Evolutionary conservation across 2,113 vertebrate genomes (phyloP).

Genomic region (Accipiter cooperii): DNA sequence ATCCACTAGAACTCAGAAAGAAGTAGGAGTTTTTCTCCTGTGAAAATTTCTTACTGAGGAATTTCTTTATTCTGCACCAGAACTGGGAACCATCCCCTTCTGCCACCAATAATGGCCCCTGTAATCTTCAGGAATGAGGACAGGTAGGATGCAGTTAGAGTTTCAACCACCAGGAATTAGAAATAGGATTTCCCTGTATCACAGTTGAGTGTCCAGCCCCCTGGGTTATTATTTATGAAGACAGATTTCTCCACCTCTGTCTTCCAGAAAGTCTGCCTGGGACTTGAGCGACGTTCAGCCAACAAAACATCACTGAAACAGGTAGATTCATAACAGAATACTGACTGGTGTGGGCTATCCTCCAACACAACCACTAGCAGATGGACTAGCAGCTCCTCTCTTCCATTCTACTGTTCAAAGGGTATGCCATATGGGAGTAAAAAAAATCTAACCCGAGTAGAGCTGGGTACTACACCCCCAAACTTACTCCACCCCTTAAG

Average conservation of each 20-base stretch:
- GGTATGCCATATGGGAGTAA: background rate
- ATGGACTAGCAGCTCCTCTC: background rate
- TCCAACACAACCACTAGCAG: background rate
- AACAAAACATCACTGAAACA: background rate
- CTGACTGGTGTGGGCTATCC: background rate
- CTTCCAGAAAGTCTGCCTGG: background rate
- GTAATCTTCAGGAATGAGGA: background rate
- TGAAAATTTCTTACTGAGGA: background rate
- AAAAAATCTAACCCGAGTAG: background rate
- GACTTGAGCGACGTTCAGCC: background rate
- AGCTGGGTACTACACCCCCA: background rate
- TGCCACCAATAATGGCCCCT: background rate
- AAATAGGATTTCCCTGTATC: background rate
- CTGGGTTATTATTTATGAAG: background rate
- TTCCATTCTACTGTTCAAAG: background rate
- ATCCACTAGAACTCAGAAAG: background rate
- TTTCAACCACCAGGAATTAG: background rate
- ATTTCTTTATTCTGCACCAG: background rate
- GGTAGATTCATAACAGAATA: background rate
- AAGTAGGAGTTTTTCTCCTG: background rate
- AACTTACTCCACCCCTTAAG: background rate
- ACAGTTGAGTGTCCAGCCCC: background rate
- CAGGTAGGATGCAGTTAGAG: background rate
- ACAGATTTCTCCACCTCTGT: background rate
- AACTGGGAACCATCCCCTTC: background rate